Base-by-base conservation (phyloP, 2,113 vertebrate species). In the Gila orcuttii region DNA sequence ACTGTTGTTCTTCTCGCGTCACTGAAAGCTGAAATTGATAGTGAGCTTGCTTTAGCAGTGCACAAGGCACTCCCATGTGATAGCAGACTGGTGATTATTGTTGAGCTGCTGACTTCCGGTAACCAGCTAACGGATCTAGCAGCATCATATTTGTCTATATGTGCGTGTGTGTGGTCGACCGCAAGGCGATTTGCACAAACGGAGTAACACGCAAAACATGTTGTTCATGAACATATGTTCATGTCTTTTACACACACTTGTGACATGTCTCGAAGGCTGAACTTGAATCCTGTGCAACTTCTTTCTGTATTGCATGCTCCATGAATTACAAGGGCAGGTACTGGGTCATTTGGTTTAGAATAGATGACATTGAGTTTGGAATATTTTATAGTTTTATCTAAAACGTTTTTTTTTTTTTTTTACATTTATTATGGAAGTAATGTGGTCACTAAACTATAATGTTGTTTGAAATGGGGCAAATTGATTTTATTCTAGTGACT, bases 61-160 rank as follows among this genome's bases (percentile, higher is more conserved):
- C 78, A 86, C 55, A 81, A 74, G 78, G 28, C 78, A 81, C 85
- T 86, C 68, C 78, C 85, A 75, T 86, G 78, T 86, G 77, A 62
- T 57, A 74, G 77, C 75, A 79, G 50, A 7, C 74, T 78, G 74
- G 60, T 68, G 62, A 55, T 85, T 28, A 68, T 64, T 52, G 62
- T 71, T 57, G 64, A 62, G 85, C 28, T 86, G 55, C 21, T 86
- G 55, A 80, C 66, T 86, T 75, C 52, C 85, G 85, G 78, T 80
- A 45, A 59, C n/a, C 12, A 47, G 85, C 52, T 80, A 57, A 79
- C 83, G 13, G n/a, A 80, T 69, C 55, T 69, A 79, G 64, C 52
- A 69, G 36, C 84, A 85, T 74, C 71, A 25, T 85, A 60, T 69
- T 62, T 82, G 28, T 45, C 47, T 28, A 52, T 59, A 10, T 68